Conservation (phyloP, 2,888 invertebrate species). For the Dilophus febrilis region DNA sequence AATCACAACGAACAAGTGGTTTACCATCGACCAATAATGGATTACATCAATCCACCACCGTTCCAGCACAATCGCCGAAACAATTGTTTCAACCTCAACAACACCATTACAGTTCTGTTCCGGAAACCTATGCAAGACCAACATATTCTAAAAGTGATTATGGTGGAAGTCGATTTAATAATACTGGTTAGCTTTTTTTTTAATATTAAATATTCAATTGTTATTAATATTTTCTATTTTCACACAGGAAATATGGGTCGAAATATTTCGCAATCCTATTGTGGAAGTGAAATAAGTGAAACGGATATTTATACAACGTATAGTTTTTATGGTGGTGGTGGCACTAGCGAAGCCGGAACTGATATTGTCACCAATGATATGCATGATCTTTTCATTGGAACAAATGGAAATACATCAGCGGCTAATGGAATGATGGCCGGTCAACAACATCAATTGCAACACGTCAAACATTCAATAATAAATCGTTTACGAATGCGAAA, state of each 20-base stretch:
- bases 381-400: constrained; percentile 29
- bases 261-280: constrained; percentile 60
- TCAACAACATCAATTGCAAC: constrained; percentile 2
- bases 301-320: constrained; percentile 72
- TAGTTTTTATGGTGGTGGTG: constrained; percentile 43
- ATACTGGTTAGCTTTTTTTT: constrained; percentile 19
- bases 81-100: constrained; percentile 2
- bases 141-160: constrained; percentile 28
- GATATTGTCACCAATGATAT: constrained; percentile 26
- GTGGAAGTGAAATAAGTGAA: constrained; percentile 64
- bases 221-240: not conserved
- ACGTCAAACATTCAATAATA: constrained; percentile 14
- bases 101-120: not conserved
- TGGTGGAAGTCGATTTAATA: constrained; percentile 13
- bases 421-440: too few species aligned
- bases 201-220: not conserved
- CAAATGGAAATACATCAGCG: too few species aligned
- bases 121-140: constrained; percentile 7
- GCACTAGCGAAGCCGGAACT: constrained; percentile 36
- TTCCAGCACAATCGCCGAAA: too few species aligned
- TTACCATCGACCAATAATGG: constrained; percentile 4
- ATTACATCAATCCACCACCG: not conserved
- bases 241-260: constrained; percentile 32
- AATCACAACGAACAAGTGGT: constrained; percentile 5
- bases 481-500: constrained; percentile 58